Percentiles rank a stretch among this genome's conserved stretches.
phyloP scores from a whole-genome alignment of 1,140 invertebrate genomes.

The Diploscapter pachys region DNA sequence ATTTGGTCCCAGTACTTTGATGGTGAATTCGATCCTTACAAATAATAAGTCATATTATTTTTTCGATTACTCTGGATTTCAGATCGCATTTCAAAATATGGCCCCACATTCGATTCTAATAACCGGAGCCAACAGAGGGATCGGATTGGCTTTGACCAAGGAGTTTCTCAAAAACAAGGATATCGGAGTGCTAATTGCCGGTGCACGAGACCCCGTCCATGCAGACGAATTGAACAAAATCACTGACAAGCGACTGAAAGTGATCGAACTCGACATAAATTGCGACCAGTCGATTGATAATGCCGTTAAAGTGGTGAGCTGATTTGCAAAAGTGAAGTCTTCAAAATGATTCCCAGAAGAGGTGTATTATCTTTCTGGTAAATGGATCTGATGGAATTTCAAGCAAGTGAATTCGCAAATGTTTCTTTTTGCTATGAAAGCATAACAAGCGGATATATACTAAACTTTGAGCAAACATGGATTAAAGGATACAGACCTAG shows the following conservation, averaged over 20 bases:
- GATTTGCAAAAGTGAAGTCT: too few species aligned
- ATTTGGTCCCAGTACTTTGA: too few species aligned
- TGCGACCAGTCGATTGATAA: conserved; percentile 21
- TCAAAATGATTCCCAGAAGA: too few species aligned
- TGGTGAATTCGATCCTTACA: too few species aligned
- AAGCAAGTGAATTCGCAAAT: background rate
- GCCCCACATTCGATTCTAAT: conserved; percentile 26
- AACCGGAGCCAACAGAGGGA: conserved; percentile 80
- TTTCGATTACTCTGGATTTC: too few species aligned
- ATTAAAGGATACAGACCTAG: too few species aligned
- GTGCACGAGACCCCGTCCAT: conserved; percentile 20
- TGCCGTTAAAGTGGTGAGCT: conserved; percentile 12
- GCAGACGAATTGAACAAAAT: conserved; percentile 11
- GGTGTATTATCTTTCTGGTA: too few species aligned
- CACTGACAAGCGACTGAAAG: conserved; percentile 18
- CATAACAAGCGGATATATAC: too few species aligned
- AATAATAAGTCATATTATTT: too few species aligned
- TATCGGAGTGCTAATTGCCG: conserved; percentile 32
- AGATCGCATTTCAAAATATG: background rate
- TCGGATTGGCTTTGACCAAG: conserved; percentile 72
- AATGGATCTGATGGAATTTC: too few species aligned
- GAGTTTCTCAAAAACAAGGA: conserved; percentile 29
- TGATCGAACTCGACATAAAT: conserved; percentile 25
- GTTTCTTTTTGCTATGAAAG: background rate
- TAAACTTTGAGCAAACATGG: too few species aligned